These are phyloP conservation scores for Sympetrum striolatum DNA, from an alignment of 2,888 invertebrate species.

Conservation along the genomic window DNA sequence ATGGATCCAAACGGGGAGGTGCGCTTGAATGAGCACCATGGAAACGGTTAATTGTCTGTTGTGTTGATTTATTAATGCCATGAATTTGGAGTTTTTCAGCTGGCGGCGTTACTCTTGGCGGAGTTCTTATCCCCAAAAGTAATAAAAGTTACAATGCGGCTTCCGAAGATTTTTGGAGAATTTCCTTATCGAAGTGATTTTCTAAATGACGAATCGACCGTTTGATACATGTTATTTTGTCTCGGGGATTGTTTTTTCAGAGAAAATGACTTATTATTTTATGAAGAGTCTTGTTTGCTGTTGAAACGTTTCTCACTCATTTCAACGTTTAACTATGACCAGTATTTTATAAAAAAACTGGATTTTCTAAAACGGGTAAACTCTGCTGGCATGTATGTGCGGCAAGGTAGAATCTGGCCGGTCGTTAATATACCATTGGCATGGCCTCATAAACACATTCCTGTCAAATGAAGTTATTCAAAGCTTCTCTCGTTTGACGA, in stretches of 20 bases:
- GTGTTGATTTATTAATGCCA: conserved; percentile 30
- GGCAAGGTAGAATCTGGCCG: not conserved
- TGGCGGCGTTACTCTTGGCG: conserved; percentile 28
- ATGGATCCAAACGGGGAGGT: not conserved
- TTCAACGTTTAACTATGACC: not conserved
- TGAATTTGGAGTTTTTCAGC: conserved; percentile 37
- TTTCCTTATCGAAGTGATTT: not conserved
- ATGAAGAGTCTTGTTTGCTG: not conserved
- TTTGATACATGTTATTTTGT: not conserved
- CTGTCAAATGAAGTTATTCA: not conserved
- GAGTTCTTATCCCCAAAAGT: not conserved
- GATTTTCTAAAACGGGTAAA: not conserved
- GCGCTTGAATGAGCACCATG: not conserved
- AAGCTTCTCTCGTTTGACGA: not conserved
- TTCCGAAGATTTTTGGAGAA: conserved; percentile 7
- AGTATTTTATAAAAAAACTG: not conserved
- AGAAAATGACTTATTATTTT: not conserved
- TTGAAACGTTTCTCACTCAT: not conserved
- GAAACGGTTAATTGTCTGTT: not conserved
- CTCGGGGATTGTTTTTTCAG: not conserved
- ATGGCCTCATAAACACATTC: not conserved
- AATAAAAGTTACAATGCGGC: not conserved
- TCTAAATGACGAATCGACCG: not conserved
- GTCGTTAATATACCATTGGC: not conserved
- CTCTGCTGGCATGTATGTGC: not conserved